Evolutionary conservation across 1,140 invertebrate genomes (phyloP), one percentile per base, ranked within the genome.

Genomic region (Macrostomum lignano): DNA sequence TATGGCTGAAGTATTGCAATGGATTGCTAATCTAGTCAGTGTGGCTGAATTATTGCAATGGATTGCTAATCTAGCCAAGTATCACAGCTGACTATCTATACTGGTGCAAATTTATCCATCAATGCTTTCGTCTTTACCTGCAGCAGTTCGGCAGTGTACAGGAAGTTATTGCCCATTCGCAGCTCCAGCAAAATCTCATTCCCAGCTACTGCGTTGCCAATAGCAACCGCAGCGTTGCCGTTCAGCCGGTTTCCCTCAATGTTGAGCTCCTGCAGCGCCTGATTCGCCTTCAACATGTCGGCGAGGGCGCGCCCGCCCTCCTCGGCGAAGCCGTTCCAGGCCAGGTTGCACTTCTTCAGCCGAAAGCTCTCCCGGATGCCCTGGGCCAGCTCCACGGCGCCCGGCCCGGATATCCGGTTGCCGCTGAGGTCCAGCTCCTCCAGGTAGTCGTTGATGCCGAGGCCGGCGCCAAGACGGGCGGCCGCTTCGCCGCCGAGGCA

Each of bases 121-220:
- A 36, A 42, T 44, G 37, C 38, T 46, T 9, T 49, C 46, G 11
- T 42, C 44, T 31, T 47, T 43, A 40, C 49, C 52, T 30, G 55
- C 40, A 15, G 46, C 41, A 10, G 43, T 45, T 52, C 54, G 7
- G 44, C 41, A 7, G 52, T 53, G 21, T 46, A 50, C 17, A 57
- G 45, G n/a, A 49, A 44, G 39, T 57, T 57, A 40, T 53, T 51
- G 9, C 50, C 51, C 43, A 55, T 52, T 52, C 55, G 36, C 21
- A 58, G 34, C 22, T 47, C 41, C 33, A 39, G 39, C 5, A 58
- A 41, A 6, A 44, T 44, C 23, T 58, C 55, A 28, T 58, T 58
- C 6, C 37, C 39, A 10, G 40, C 36, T 7, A 56, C 43, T 1
- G 46, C 44, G 35, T 55, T 51, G 9, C 51, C 45, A 33, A 56